These are phyloP conservation scores for Drosophila navojoa DNA, from an alignment of 1,140 invertebrate genomes.

Conservation along the genomic window DNA sequence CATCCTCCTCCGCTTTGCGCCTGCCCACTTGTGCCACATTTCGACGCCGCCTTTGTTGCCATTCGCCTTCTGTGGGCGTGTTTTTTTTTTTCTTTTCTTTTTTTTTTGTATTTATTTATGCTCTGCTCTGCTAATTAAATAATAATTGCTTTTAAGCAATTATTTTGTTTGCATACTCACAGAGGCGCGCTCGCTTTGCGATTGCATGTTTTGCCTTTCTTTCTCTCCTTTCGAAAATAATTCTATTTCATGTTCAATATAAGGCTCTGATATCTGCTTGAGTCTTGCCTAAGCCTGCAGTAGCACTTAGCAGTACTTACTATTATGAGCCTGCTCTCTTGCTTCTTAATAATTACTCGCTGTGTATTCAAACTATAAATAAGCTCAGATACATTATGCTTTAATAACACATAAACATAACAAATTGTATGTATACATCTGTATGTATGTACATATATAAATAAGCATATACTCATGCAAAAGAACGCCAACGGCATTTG, in stretches of 20 bases:
- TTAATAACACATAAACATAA: no score
- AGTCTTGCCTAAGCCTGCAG: no score
- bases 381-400: no score
- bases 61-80: conserved; percentile 39
- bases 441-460: no score
- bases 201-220: background rate
- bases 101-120: conserved; percentile 17
- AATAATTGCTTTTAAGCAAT: conserved; percentile 52
- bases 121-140: conserved; percentile 66
- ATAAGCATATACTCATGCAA: background rate
- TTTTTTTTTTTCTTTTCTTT: conserved; percentile 1
- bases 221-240: background rate
- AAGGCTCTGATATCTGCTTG: no score
- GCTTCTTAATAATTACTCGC: no score
- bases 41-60: conserved; percentile 27
- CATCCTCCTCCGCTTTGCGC: background rate
- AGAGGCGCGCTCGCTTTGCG: conserved; percentile 12
- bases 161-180: conserved; percentile 36
- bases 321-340: no score
- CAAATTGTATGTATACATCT: no score
- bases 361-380: no score
- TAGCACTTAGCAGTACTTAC: no score
- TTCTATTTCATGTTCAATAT: no score
- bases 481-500: background rate
- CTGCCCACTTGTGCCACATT: conserved; percentile 55